Evolutionary conservation across 2,797 vertebrate genomes (phyloP).

Genomic region (Pseudomugil tenellus): DNA sequence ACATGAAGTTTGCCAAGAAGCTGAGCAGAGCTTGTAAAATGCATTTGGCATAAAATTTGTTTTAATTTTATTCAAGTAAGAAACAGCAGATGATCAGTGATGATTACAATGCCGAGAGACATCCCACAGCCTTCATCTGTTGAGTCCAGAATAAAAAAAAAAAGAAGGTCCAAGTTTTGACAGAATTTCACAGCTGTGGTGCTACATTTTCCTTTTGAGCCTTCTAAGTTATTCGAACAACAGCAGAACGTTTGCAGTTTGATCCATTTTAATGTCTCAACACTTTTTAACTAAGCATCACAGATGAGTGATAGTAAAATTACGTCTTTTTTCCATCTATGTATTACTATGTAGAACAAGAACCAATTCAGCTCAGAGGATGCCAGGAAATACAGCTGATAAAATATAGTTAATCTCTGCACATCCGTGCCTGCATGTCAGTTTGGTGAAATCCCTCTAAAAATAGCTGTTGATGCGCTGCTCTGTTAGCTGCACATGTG

Average conservation of each 20-base stretch:
- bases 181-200: no score
- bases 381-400: background rate
- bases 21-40: background rate
- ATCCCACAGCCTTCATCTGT: no score
- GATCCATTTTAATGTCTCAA: background rate
- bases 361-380: background rate
- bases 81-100: background rate
- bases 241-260: background rate
- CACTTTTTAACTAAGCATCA: background rate
- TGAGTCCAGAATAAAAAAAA: no score
- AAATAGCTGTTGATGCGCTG: slow-evolving; percentile 11
- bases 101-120: background rate
- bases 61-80: background rate
- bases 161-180: no score
- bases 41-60: background rate
- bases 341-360: background rate
- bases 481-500: slow-evolving; percentile 21
- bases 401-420: background rate
- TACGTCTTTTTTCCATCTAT: background rate
- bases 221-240: background rate
- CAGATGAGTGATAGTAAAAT: background rate
- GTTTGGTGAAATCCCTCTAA: slow-evolving; percentile 18
- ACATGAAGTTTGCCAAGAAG: background rate
- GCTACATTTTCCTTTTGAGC: background rate
- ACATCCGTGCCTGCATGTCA: slow-evolving; percentile 6